Conservation (phyloP, 2,113 vertebrate species). For the Nipponia nippon region DNA sequence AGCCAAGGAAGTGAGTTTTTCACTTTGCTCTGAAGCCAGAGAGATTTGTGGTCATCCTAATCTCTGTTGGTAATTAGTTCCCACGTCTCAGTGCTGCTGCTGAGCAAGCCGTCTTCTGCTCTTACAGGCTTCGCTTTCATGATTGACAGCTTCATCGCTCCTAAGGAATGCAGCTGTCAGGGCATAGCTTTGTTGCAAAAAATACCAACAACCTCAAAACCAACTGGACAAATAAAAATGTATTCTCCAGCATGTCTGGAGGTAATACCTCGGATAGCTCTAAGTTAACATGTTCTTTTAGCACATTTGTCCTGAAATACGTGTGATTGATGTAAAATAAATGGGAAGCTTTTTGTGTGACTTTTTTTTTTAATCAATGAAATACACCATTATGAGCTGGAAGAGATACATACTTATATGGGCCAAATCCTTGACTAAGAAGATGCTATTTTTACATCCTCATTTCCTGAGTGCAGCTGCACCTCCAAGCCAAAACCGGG, state of each 20-base stretch:
- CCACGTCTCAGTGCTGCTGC: neutral
- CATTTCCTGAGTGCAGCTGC: slow-evolving; percentile 41
- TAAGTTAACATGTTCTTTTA: neutral
- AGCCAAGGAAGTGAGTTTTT: neutral
- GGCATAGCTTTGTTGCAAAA: neutral
- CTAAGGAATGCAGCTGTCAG: neutral
- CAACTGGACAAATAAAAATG: neutral
- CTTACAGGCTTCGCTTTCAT: neutral
- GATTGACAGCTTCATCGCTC: neutral
- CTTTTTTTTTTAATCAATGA: neutral
- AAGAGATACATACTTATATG: neutral
- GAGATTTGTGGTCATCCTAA: neutral
- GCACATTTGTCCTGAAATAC: neutral
- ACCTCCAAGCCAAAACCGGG: neutral
- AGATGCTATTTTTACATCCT: slow-evolving; percentile 30
- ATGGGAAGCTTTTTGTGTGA: neutral
- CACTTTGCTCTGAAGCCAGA: neutral
- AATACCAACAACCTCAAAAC: neutral
- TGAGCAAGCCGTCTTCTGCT: neutral
- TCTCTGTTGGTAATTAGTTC: neutral
- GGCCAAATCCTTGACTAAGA: slow-evolving; percentile 36
- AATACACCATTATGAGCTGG: neutral
- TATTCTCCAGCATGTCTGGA: neutral
- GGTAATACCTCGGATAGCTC: neutral
- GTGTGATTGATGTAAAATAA: neutral